These are phyloP conservation scores for Pomacea maculata DNA, from an alignment of 1,140 invertebrate species.

Conservation along the genomic window DNA sequence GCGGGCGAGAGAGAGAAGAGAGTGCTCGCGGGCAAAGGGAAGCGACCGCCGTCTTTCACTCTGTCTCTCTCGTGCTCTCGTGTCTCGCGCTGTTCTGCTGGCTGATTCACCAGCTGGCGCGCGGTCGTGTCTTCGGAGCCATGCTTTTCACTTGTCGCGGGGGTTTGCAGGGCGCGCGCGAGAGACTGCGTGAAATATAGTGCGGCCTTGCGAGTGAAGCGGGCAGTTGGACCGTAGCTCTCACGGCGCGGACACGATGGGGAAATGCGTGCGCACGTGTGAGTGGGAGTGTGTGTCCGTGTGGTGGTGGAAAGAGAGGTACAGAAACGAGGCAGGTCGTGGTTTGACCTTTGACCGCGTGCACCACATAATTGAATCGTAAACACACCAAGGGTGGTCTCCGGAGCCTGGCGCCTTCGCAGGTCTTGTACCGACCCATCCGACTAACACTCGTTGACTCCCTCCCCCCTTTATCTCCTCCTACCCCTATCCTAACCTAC, in stretches of 20 bases:
- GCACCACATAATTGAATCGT: too few relatives aligned
- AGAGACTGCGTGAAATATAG: neutral
- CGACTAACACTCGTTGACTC: too few relatives aligned
- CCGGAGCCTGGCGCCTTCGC: too few relatives aligned
- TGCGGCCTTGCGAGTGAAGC: neutral
- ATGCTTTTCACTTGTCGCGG: neutral
- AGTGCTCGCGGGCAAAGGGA: neutral
- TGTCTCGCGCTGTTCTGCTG: neutral
- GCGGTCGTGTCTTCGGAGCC: neutral
- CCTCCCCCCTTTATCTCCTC: too few relatives aligned
- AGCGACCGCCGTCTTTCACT: neutral
- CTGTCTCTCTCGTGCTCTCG: too few relatives aligned
- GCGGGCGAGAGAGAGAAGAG: too few relatives aligned
- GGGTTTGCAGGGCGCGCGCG: neutral
- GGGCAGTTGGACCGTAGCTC: neutral
- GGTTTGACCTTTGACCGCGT: too few relatives aligned
- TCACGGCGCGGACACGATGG: too few relatives aligned
- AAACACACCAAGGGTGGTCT: too few relatives aligned
- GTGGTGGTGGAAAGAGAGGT: neutral
- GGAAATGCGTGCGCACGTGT: neutral
- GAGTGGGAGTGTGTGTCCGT: neutral
- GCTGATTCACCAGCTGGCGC: neutral
- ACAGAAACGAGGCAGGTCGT: too few relatives aligned
- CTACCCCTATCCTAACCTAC: too few relatives aligned
- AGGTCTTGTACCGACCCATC: too few relatives aligned